These are phyloP conservation scores for Ophion slaviceki DNA, from an alignment of 2,888 invertebrate species.

Conservation along the genomic window DNA sequence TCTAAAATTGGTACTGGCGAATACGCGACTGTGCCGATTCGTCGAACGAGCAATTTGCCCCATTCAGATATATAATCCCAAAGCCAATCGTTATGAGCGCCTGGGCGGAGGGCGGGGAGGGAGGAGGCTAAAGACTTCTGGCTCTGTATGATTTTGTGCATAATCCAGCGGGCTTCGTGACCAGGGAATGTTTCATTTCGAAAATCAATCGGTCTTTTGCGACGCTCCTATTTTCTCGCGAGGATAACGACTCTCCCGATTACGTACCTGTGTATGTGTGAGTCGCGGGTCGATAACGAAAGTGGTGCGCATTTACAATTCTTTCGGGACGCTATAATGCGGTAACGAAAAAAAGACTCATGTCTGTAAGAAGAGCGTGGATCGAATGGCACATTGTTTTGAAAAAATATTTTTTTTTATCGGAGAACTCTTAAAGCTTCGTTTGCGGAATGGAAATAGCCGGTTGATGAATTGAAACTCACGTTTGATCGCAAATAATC, in stretches of 20 bases:
- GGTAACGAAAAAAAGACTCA: background rate
- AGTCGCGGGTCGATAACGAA: conserved; percentile 5
- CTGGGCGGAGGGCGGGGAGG: too few species aligned
- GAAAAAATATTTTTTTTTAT: too few species aligned
- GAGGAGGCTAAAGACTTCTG: background rate
- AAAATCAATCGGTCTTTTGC: conserved; percentile 44
- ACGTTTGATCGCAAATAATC: too few species aligned
- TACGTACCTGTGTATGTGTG: too few species aligned
- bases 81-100: too few species aligned
- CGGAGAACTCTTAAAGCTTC: too few species aligned
- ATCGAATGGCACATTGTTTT: background rate
- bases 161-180: conserved; percentile 21
- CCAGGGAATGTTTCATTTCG: conserved; percentile 29
- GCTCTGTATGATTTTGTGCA: background rate
- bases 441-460: too few species aligned
- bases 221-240: conserved; percentile 37
- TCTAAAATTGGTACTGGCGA: background rate
- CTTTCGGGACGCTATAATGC: background rate
- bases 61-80: too few species aligned
- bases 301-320: background rate
- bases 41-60: too few species aligned
- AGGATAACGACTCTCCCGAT: conserved; percentile 13
- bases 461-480: too few species aligned
- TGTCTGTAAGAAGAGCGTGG: background rate
- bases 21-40: background rate